phyloP scores from a whole-genome alignment of 2,797 vertebrate species.

The Phalloptychus januarius region DNA sequence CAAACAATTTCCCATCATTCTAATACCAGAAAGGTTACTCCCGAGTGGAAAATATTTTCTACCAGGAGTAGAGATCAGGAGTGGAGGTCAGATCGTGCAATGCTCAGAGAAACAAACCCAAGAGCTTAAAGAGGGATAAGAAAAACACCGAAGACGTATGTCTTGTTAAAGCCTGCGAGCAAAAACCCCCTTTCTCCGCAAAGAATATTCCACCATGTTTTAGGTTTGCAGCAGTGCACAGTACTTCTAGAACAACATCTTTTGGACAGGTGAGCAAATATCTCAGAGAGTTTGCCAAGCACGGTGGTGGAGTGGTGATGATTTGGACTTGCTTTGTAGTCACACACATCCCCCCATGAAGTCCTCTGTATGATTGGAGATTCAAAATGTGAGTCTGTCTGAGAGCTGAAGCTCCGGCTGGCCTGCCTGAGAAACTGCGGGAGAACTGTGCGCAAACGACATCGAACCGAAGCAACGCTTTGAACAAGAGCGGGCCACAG shows the following conservation, averaged over 20 bases:
- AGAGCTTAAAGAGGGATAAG: not conserved
- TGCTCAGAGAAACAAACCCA: not conserved
- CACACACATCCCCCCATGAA: not conserved
- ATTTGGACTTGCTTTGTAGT: not conserved
- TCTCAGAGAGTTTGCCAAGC: not conserved
- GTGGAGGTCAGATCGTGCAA: not conserved
- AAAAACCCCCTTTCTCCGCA: not conserved
- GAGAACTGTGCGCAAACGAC: not conserved
- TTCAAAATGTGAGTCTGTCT: not conserved
- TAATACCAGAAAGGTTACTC: not conserved
- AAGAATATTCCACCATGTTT: not conserved
- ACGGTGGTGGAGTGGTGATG: not conserved
- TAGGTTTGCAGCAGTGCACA: too few relatives aligned
- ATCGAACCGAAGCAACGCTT: not conserved
- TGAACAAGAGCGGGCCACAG: not conserved
- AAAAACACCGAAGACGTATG: not conserved
- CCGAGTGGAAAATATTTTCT: not conserved
- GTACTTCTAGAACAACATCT: too few relatives aligned
- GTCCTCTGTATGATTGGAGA: not conserved
- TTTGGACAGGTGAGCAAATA: too few relatives aligned
- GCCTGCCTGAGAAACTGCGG: not conserved
- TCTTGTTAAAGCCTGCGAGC: not conserved
- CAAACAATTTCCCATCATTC: not conserved
- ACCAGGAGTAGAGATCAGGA: not conserved
- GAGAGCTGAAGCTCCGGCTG: not conserved